Base-by-base conservation (phyloP, 2,888 invertebrate species). In the Reticulitermes lucifugus region DNA sequence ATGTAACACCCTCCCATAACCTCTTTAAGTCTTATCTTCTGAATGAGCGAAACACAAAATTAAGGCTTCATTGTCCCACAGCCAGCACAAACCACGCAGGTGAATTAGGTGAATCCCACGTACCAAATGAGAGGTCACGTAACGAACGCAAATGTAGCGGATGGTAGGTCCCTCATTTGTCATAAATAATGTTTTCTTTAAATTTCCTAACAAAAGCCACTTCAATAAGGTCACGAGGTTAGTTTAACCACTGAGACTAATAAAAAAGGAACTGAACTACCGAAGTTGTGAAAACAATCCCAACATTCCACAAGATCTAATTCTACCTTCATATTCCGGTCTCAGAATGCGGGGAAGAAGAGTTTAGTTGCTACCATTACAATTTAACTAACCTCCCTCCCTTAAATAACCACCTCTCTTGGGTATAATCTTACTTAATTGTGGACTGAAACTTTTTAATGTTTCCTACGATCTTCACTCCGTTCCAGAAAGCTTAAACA, bases 391-490 rank as follows among this genome's bases (percentile, higher is more conserved):
- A 65, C n/a, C 65, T 14, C 65, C 21, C 21, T 60, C 60, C 60
- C 60, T 43, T 46, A 46, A 77, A 18, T n/a, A 18, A 51, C 80
- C n/a, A n/a, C 60, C 80, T 10, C 35, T 22, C 79, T 79, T 43
- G 60, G 80, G 60, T 80, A 60, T 80, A 80, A 80, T 60, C 80
- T 80, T 80, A 35, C 59, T 80, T 80, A 80, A 80, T 41, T 80
- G 80, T 55, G 55, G 41, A 60, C 80, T 60, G 41, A 59, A 80
- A 80, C 80, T 59, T 80, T 80, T 80, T 51, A 59, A 46, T 55
- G 55, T 60, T 80, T 55, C 80, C 59, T 80, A 41, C 59, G 60
- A 80, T 80, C 80, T 41, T 80, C 35, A 35, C 80, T 41, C 80
- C 60, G 10, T 35, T 41, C 29, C 80, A 55, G 41, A 80, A 80